Evolutionary conservation across 2,113 vertebrate genomes (phyloP), one percentile per base, ranked within the genome.

Genomic region (Trogon melanurus): DNA sequence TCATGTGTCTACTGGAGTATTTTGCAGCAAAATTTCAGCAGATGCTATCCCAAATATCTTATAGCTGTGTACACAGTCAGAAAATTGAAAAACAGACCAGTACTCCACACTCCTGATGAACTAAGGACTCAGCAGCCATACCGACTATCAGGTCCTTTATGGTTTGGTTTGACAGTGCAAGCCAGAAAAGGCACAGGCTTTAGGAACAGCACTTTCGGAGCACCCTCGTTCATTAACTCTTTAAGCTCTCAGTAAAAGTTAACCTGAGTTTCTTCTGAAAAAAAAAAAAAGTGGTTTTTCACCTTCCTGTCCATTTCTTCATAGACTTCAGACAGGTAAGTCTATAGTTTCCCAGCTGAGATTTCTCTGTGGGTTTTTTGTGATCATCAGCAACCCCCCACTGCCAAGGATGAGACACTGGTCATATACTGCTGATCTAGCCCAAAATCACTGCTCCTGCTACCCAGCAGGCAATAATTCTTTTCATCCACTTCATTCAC

Each of bases 381-480:
- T 16, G 12, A 82, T n/a, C 48, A 48, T 81, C 84, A 74, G 60
- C 86, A 81, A 45, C 53, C 30, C n/a, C 58, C 21, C 8, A 25
- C 22, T 69, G 79, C 15, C 23, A 84, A 65, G 18, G 65, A 91
- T 41, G 76, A 86, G 89, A 58, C 67, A 72, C 50, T 72, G 86
- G 38, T 76, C 79, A 78, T 67, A 47, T 73, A 32, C 21, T 80
- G 79, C 86, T 96, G 83, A 81, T 53, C 78, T 67, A 11, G 85
- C 10, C 80, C 87, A n/a, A 84, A 95, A 87, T 58, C 85, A 1
- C 48, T 10, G 23, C 5, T 90, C 88, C 86, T 94, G 27, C 54
- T 13, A 13, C 70, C 18, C 93, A 87, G 87, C 83, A 91, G 32
- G 61, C 23, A 76, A 75, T 90, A 67, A 86, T 27, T 91, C 70